Base-by-base conservation (phyloP, 92 coral and sea anemone species). In the Meandrina meandrites region DNA sequence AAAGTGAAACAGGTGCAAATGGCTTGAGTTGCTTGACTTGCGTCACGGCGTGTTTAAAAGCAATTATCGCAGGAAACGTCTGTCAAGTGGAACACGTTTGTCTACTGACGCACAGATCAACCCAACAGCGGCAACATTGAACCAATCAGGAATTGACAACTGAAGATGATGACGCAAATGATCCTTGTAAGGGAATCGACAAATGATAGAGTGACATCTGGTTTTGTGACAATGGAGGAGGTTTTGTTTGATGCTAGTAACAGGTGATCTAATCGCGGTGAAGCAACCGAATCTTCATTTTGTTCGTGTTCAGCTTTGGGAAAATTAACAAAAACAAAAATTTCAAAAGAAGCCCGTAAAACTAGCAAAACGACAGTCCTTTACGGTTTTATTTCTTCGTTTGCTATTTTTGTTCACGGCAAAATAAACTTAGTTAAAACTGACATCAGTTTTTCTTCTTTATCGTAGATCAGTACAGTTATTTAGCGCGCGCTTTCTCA, bases 111-210 rank as follows among this genome's bases (percentile, higher is more conserved):
- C 58, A 76, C 79, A n/a, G 8, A 48, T 4, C 35, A 40, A 73
- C 37, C 47, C 45, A 35, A 35, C 4, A 76, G 21, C 8, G 7
- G 80, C 32, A 16, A 4, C 19, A 58, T 19, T 73, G 54, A 21
- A 45, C 85, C 85, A 81, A 67, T 81, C 77, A 66, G 42, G 18
- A 66, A 28, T 2, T 37, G 77, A 42, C 76, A 81, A 21, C 76
- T 24, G 11, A 16, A 8, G 24, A 21, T 70, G 19, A 66, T 19
- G 76, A 68, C 85, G 85, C 40, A 81, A 45, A 24, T 4, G 45
- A 32, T 40, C 76, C 85, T 68, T 66, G 27, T 42, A 81, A 37
- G 77, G 76, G 35, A 66, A 67, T 13, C 28, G 48, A 22, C n/a
- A n/a, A 79, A 32, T 22, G 68, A 10, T 9, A 58, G 81, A 80